phyloP scores from a whole-genome alignment of 2,113 vertebrate species.

The Crypturellus undulatus region DNA sequence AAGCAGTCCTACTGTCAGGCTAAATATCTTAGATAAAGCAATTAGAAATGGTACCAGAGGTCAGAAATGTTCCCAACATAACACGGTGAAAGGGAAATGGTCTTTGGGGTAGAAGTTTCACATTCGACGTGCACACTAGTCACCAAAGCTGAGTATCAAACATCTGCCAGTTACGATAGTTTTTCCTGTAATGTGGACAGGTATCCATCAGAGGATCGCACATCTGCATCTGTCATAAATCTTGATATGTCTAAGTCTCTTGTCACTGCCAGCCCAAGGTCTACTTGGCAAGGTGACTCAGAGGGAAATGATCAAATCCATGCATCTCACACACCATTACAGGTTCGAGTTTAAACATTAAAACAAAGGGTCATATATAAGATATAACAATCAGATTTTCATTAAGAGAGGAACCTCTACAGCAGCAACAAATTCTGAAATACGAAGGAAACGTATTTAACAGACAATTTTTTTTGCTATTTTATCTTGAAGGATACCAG shows the following conservation, averaged over 20 bases:
- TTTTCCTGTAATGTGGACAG: neutral
- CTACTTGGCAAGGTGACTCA: neutral
- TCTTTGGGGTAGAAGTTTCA: neutral
- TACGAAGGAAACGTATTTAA: neutral
- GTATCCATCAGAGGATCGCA: neutral
- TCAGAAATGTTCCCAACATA: neutral
- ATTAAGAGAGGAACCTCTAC: neutral
- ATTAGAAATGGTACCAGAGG: neutral
- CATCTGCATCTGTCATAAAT: neutral
- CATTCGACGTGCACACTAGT: neutral
- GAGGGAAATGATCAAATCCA: neutral
- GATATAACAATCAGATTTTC: neutral
- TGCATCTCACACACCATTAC: accelerated
- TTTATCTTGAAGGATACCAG: neutral
- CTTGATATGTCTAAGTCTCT: neutral
- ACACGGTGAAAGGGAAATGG: neutral
- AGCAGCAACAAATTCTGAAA: neutral
- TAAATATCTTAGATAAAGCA: neutral
- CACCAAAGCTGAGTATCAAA: neutral
- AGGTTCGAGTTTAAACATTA: neutral
- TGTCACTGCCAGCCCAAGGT: neutral
- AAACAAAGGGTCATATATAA: neutral
- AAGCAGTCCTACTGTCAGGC: neutral
- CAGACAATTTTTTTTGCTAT: neutral
- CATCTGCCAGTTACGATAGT: neutral